A percentile compares a stretch with the other conserved stretches of the same genome.
Evolutionary conservation across 2,797 vertebrate species (phyloP).

Genomic region (Nasua narica): DNA sequence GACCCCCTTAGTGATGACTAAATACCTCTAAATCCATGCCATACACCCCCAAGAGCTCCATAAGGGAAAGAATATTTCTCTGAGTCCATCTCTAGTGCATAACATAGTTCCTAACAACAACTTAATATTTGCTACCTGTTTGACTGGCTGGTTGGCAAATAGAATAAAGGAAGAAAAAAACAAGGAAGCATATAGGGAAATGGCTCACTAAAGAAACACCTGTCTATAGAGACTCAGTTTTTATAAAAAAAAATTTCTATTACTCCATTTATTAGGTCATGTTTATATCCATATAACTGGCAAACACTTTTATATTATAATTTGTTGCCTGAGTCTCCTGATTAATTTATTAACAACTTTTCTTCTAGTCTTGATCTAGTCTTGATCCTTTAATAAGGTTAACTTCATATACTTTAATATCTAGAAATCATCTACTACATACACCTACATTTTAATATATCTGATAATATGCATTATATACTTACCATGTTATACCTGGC

Average conservation of each 20-base stretch:
- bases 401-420: neutral
- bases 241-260: neutral
- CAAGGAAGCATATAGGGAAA: neutral
- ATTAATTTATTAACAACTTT: neutral
- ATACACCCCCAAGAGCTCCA: neutral
- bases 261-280: neutral
- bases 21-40: neutral
- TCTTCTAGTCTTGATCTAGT: neutral
- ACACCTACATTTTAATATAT: neutral
- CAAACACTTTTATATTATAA: neutral
- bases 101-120: neutral
- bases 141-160: neutral
- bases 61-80: neutral
- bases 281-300: neutral
- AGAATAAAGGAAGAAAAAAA: neutral
- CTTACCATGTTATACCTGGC: neutral
- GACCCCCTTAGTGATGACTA: neutral
- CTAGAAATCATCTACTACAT: neutral
- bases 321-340: neutral
- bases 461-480: neutral
- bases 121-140: neutral
- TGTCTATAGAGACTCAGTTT: neutral
- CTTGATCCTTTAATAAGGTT: neutral
- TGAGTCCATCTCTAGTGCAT: neutral
- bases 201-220: neutral